phyloP scores from a whole-genome alignment of 1,140 invertebrate genomes.

The Drosophila repletoides region DNA sequence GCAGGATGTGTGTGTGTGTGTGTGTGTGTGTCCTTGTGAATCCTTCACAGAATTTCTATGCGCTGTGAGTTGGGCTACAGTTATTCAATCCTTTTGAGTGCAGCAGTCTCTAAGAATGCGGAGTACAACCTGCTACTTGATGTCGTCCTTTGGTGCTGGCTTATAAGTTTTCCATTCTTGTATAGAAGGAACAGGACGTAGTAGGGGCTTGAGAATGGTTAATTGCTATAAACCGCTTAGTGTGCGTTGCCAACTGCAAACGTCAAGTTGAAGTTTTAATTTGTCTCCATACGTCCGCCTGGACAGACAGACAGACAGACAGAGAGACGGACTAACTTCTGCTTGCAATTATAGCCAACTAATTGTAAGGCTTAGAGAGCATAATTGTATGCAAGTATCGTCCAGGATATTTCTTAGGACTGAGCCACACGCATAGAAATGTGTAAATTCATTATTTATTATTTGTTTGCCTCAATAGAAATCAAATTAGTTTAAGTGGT shows the following conservation, averaged over 20 bases:
- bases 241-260: constrained; percentile 27
- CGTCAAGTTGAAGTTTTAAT: constrained; percentile 13
- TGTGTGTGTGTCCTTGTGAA: constrained; percentile 41
- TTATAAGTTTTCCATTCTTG: constrained; percentile 10
- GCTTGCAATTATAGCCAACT: constrained; percentile 44
- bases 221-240: constrained; percentile 72
- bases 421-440: constrained; percentile 69
- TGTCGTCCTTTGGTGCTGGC: background rate
- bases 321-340: too few species aligned
- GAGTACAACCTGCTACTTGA: too few species aligned
- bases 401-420: constrained; percentile 3
- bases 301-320: too few species aligned
- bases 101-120: constrained; percentile 19
- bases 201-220: too few species aligned
- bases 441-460: constrained; percentile 81
- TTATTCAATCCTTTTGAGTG: constrained; percentile 43
- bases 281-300: constrained; percentile 5
- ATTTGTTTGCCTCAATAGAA: constrained; percentile 81
- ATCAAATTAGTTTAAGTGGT: constrained; percentile 81
- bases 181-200: background rate
- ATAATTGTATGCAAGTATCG: constrained; percentile 42
- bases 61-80: constrained; percentile 15
- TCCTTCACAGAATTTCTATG: background rate
- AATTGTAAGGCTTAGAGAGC: constrained; percentile 38
- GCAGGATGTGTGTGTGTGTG: background rate